Conservation (phyloP, 1,140 invertebrate genomes). For the Battus philenor region DNA sequence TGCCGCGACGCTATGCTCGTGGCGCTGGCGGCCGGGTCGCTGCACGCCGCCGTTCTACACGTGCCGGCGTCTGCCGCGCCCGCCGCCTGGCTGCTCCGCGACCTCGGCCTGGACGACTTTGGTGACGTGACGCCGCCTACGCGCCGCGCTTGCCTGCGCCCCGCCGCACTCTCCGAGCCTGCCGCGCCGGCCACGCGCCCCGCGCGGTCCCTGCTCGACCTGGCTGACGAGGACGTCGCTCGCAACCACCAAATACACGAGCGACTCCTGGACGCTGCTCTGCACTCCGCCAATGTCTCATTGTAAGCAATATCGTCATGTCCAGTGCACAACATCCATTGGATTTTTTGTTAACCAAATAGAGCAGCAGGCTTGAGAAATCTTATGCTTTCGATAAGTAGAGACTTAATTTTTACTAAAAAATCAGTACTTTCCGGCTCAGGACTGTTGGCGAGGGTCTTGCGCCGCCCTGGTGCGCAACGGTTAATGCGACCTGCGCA, state of each 20-base stretch:
- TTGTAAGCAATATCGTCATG: no score
- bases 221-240: constrained; percentile 24
- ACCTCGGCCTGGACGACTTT: constrained; percentile 27
- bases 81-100: constrained; percentile 19
- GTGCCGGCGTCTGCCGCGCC: constrained; percentile 22
- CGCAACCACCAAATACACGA: constrained; percentile 17
- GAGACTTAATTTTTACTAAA: no score
- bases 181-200: constrained; percentile 23
- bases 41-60: constrained; percentile 27
- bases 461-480: constrained; percentile 21
- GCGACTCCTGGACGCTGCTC: neutral
- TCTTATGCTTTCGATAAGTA: no score
- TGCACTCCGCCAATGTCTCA: neutral
- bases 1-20: constrained; percentile 21
- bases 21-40: constrained; percentile 17
- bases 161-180: constrained; percentile 17
- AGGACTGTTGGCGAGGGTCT: neutral
- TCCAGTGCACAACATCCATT: no score
- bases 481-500: constrained; percentile 25
- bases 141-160: constrained; percentile 27
- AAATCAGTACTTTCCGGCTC: no score
- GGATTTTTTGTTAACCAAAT: no score
- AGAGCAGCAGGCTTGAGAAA: no score
- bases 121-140: constrained; percentile 29
- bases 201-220: constrained; percentile 30